These are phyloP conservation scores for Perodicticus potto DNA, from an alignment of 2,797 vertebrate species.

Conservation along the genomic window DNA sequence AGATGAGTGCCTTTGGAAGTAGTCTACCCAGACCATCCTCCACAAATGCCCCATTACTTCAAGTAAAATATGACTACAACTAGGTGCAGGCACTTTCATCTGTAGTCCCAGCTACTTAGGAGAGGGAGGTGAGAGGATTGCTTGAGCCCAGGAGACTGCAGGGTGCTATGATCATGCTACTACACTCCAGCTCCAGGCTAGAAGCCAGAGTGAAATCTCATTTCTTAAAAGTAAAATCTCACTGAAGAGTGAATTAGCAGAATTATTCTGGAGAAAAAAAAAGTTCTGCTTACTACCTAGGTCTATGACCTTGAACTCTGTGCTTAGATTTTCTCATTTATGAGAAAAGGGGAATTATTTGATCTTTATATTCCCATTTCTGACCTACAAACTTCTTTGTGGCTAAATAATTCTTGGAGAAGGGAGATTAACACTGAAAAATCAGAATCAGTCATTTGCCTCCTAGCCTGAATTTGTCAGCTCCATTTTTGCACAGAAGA, in stretches of 20 bases:
- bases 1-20: slow-evolving; percentile 3
- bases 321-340: neutral
- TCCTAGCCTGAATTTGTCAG: slow-evolving; percentile 5
- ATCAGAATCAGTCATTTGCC: slow-evolving; percentile 4
- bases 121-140: neutral
- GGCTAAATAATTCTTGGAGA: slow-evolving; percentile 8
- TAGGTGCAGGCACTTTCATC: neutral
- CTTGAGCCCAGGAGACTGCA: neutral
- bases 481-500: slow-evolving; percentile 2
- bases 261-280: neutral
- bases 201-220: neutral
- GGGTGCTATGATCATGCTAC: neutral
- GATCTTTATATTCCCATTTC: neutral
- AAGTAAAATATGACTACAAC: neutral
- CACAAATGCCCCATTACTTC: neutral
- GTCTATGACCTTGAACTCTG: slow-evolving; percentile 7
- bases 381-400: slow-evolving; percentile 23
- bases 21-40: neutral
- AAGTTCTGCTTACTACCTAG: neutral
- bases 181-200: neutral
- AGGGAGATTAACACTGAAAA: slow-evolving; percentile 24
- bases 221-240: neutral
- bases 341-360: neutral
- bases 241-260: neutral
- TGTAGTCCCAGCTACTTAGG: neutral